phyloP scores from a whole-genome alignment of 2,888 invertebrate species.

The Argynnis bischoffii region DNA sequence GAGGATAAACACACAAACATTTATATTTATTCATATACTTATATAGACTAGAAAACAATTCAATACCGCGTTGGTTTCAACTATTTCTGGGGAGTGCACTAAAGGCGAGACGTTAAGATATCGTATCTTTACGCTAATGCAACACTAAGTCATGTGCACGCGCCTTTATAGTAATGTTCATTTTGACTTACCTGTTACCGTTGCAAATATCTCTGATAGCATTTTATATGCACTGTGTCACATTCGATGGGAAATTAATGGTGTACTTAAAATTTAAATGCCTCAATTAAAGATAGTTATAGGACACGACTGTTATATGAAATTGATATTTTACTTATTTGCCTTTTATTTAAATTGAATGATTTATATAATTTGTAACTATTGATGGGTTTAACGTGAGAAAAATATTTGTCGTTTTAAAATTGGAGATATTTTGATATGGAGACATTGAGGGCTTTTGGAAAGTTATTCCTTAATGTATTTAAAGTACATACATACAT shows the following conservation, averaged over 20 bases:
- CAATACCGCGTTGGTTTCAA: slow-evolving; percentile 49
- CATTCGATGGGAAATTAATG: slow-evolving; percentile 24
- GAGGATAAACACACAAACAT: no score
- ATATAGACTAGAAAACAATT: slow-evolving; percentile 27
- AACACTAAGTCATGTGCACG: slow-evolving; percentile 75
- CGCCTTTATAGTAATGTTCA: slow-evolving; percentile 62
- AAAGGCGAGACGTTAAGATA: slow-evolving; percentile 69
- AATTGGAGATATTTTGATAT: no score
- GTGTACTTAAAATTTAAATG: slow-evolving; percentile 13
- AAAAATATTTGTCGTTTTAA: no score
- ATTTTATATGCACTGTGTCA: slow-evolving; percentile 31
- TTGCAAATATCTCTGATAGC: slow-evolving; percentile 41
- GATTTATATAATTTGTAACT: no score
- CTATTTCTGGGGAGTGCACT: slow-evolving; percentile 52
- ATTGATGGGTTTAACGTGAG: no score
- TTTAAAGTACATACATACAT: no score
- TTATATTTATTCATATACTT: no score
- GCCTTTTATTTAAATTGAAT: no score
- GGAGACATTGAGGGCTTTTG: no score
- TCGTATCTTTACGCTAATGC: slow-evolving; percentile 76
- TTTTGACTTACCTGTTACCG: slow-evolving; percentile 53
- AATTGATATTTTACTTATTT: no score
- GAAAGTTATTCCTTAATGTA: no score
- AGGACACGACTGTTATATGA: no score
- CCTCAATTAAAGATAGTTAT: slow-evolving; percentile 2